A percentile compares a stretch with the other conserved stretches of the same genome.
Conservation (phyloP, 2,888 invertebrate genomes). For the Xestia c-nigrum region DNA sequence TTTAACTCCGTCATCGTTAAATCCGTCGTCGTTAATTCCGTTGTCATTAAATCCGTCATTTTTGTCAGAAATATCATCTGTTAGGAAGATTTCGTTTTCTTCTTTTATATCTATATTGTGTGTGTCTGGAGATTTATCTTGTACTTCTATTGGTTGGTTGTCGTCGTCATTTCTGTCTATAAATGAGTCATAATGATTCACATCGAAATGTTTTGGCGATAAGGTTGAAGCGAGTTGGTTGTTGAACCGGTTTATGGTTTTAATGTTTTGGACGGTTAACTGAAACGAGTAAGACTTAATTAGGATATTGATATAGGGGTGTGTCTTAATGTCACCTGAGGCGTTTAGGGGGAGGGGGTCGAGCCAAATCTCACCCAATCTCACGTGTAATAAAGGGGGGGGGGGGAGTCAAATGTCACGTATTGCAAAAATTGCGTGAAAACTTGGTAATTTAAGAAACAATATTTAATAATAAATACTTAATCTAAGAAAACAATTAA, state of each 20-base stretch:
- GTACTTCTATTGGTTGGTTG: background rate
- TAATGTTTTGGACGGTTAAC: slow-evolving; percentile 76
- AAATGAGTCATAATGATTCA: slow-evolving; percentile 69
- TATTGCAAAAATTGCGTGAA: too few species aligned
- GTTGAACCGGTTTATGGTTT: slow-evolving; percentile 73
- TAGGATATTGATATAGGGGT: background rate
- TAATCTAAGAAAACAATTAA: too few species aligned
- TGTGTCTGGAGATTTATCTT: slow-evolving; percentile 39
- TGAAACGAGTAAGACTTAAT: slow-evolving; percentile 63
- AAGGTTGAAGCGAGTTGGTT: slow-evolving; percentile 71
- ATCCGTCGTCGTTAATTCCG: slow-evolving; percentile 17
- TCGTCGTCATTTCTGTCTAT: slow-evolving; percentile 49
- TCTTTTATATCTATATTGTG: slow-evolving; percentile 60
- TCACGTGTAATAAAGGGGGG: too few species aligned
- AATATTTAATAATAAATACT: too few species aligned
- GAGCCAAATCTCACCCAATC: too few species aligned
- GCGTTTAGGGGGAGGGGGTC: too few species aligned
- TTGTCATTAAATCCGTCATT: slow-evolving; percentile 31
- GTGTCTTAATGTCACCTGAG: background rate
- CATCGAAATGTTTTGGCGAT: slow-evolving; percentile 53
- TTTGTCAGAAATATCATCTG: slow-evolving; percentile 52
- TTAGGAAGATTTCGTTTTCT: slow-evolving; percentile 66
- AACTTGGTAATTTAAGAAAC: too few species aligned
- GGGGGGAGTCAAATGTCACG: too few species aligned
- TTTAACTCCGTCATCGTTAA: background rate